Percentiles rank a stretch among this genome's conserved stretches.
phyloP scores from a whole-genome alignment of 2,113 vertebrate genomes.

The Pyrgilauda ruficollis region DNA sequence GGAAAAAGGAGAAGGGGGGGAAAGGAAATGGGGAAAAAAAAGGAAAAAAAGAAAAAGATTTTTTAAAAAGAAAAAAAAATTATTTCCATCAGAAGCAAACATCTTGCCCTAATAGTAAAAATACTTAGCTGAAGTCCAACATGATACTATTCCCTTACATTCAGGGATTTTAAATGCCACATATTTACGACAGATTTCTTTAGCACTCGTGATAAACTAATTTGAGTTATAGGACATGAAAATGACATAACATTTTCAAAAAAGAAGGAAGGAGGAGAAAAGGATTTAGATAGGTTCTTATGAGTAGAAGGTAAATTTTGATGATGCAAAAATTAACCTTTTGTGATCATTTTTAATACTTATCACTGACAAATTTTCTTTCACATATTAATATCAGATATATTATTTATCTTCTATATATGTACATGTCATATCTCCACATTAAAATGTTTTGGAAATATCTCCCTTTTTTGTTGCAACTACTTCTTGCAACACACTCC shows the following conservation, averaged over 20 bases:
- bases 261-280: neutral
- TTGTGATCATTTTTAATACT: neutral
- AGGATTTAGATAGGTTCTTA: neutral
- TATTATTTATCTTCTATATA: neutral
- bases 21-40: too few relatives aligned
- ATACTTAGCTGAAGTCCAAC: neutral
- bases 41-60: too few relatives aligned
- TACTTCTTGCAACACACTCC: neutral
- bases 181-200: neutral
- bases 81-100: neutral
- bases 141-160: neutral
- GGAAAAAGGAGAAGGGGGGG: too few relatives aligned
- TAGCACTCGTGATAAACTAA: neutral
- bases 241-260: neutral
- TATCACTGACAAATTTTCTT: neutral
- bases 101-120: neutral
- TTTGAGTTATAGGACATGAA: neutral
- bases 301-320: neutral
- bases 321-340: neutral
- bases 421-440: neutral
- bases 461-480: neutral
- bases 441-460: neutral
- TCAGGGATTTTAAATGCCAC: neutral
- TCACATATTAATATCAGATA: neutral
- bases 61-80: accelerated